phyloP scores from a whole-genome alignment of 1,140 invertebrate species.

The Plectus sambesii region DNA sequence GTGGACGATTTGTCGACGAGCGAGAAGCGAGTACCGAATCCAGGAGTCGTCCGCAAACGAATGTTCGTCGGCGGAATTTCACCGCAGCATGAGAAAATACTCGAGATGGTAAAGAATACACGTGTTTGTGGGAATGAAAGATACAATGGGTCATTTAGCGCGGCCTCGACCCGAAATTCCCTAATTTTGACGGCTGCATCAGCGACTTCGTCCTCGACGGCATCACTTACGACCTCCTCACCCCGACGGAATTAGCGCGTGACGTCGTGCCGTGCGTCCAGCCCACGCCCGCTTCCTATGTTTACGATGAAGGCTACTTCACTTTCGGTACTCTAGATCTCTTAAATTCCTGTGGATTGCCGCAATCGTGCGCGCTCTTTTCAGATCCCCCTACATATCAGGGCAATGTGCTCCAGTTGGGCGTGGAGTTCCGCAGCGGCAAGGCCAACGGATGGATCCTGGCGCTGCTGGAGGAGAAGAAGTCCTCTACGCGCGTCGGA shows the following conservation, averaged over 20 bases:
- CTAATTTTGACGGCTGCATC: constrained; percentile 40
- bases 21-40: constrained; percentile 28
- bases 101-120: too few relatives aligned
- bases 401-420: too few relatives aligned
- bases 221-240: constrained; percentile 20
- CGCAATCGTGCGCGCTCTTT: too few relatives aligned
- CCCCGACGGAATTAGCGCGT: constrained; percentile 12
- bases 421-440: too few relatives aligned
- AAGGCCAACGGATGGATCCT: too few relatives aligned
- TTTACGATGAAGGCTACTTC: constrained; percentile 29
- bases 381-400: too few relatives aligned
- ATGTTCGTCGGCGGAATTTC: constrained; percentile 45
- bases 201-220: constrained; percentile 32
- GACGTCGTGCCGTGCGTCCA: constrained; percentile 32
- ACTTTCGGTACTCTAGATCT: too few relatives aligned
- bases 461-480: too few relatives aligned
- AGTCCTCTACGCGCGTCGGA: too few relatives aligned
- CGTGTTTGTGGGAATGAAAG: too few relatives aligned
- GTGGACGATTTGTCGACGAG: constrained; percentile 29
- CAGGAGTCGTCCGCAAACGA: constrained; percentile 37
- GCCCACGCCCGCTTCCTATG: constrained; percentile 19
- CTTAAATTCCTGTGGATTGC: too few relatives aligned
- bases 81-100: constrained; percentile 31
- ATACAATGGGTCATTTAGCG: too few relatives aligned
- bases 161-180: constrained; percentile 17